Base-by-base conservation (phyloP, 2,888 invertebrate genomes). In the Zaprionus lineosus region DNA sequence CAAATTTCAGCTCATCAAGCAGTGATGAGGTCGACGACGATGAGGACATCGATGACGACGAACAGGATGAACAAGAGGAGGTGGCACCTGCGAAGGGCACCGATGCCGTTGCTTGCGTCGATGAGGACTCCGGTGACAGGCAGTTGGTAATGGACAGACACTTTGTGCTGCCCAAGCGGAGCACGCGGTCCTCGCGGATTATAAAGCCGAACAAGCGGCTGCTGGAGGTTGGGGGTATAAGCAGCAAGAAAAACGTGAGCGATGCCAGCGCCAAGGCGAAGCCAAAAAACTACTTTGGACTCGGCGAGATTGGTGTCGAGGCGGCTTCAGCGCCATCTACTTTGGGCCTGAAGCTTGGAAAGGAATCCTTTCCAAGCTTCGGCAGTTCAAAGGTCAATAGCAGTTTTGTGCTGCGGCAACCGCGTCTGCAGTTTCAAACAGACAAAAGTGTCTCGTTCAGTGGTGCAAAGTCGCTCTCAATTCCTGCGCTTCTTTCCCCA, bases 141-240 rank as follows among this genome's bases (percentile, higher is more conserved):
- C 86, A 84, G 56, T 72, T 88, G 55, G 75, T 85, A 33, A 74
- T 87, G 50, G 88, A 88, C 43, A 88, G 87, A 21, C 86, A 86
- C 88, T 96, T 96, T 91, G 93, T 95, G 21, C 90, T 96, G 62
- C 96, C 96, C 11, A 92, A 94, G 37, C 92, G 95, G 78, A 96
- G 96, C 91, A 94, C 93, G 9, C 94, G 96, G 88, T 96, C 96
- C 31, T 96, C 96, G 3, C 92, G 97, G 70, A 95, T 96, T 33
- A 96, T 96, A 47, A 97, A 95, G 88, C 96, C 97, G 29, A 96
- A 96, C 86, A 97, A 96, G 90, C 92, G 94, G 70, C 95, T 96
- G 84, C 92, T 95, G 50, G 95, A 95, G 85, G 93, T 93, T 59
- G 93, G 93, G 64, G 93, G 92, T 15, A 84, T 83, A 61, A 86